These are phyloP conservation scores for Alosa sapidissima DNA, from an alignment of 2,797 vertebrate genomes.

Conservation along the genomic window DNA sequence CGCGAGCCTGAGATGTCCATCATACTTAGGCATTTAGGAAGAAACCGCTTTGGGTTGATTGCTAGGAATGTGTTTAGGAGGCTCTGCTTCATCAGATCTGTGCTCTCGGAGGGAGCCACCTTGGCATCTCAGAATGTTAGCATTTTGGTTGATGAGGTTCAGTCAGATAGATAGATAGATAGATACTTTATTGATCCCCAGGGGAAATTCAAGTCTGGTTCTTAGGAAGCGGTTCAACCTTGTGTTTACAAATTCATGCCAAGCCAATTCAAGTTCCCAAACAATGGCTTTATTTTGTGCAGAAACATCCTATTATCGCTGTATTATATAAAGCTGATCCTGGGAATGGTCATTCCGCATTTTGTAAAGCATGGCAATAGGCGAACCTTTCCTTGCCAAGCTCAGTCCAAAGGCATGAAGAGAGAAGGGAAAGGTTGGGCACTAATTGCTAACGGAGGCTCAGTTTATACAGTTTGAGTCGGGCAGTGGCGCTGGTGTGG, in stretches of 20 bases:
- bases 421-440: neutral
- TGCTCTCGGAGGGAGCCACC: neutral
- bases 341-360: constrained; percentile 59
- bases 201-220: neutral
- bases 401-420: constrained; percentile 18
- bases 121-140: neutral
- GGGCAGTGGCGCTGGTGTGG: constrained; percentile 47
- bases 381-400: neutral
- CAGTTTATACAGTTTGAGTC: constrained; percentile 16
- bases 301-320: neutral
- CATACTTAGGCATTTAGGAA: constrained; percentile 23
- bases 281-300: constrained; percentile 9
- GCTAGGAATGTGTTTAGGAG: neutral
- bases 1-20: constrained; percentile 33
- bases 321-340: constrained; percentile 55
- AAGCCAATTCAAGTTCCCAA: constrained; percentile 4
- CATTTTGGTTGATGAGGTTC: neutral
- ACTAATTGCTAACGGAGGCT: constrained; percentile 41
- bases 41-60: neutral
- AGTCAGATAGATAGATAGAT: too few relatives aligned
- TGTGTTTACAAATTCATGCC: neutral
- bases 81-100: neutral
- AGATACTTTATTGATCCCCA: too few relatives aligned
- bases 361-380: constrained; percentile 26
- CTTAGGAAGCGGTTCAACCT: neutral